phyloP scores from a whole-genome alignment of 30 jellyfish, hydroid and myxozoan genomes.

The Pseudorhiza aurosa region DNA sequence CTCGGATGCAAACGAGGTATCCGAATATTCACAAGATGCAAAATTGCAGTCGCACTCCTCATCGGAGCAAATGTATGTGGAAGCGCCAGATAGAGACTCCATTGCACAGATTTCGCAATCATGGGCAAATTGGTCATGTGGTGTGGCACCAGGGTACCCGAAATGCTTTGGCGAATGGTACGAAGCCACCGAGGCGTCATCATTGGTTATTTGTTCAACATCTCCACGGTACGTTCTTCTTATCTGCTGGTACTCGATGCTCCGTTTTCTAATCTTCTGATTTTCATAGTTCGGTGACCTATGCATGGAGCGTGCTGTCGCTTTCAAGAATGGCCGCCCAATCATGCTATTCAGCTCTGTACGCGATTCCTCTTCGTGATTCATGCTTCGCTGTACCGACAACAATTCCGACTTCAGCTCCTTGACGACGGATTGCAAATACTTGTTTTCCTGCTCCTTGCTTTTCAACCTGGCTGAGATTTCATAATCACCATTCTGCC shows the following conservation, averaged over 20 bases:
- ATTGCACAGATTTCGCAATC: conserved; percentile 72
- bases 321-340: conserved; percentile 8
- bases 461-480: conserved; percentile 30
- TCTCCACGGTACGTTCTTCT: conserved; percentile 53
- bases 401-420: conserved; percentile 76
- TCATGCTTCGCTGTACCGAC: conserved; percentile 69
- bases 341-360: conserved; percentile 40
- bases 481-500: conserved; percentile 3
- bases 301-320: not conserved
- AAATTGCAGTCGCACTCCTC: conserved; percentile 80
- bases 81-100: conserved; percentile 63
- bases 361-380: conserved; percentile 54
- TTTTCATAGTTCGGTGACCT: conserved; percentile 15
- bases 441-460: conserved; percentile 83
- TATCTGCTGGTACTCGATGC: conserved; percentile 34
- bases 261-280: conserved; percentile 51
- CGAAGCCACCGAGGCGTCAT: conserved; percentile 37
- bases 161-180: conserved; percentile 37
- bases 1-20: conserved; percentile 69
- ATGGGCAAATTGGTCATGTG: conserved; percentile 50
- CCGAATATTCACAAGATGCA: conserved; percentile 75
- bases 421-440: conserved; percentile 76
- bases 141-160: conserved; percentile 40
- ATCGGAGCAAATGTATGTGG: conserved; percentile 67
- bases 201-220: conserved; percentile 38